phyloP scores from a whole-genome alignment of 2,113 vertebrate species.

The Alexandromys fortis region DNA sequence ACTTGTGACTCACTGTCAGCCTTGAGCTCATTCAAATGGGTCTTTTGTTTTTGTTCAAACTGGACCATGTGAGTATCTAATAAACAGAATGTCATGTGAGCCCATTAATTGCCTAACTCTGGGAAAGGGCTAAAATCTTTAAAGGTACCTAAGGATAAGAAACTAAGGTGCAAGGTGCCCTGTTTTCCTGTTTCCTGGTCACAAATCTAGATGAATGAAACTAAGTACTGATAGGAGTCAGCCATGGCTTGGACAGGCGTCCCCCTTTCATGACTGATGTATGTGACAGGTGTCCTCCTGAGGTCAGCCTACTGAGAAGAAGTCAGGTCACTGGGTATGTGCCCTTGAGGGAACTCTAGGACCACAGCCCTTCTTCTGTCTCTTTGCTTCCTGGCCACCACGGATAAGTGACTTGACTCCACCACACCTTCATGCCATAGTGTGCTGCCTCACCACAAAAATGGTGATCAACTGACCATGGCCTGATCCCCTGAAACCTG shows the following conservation, averaged over 20 bases:
- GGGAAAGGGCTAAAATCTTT: not conserved
- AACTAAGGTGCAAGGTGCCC: not conserved
- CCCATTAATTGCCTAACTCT: slow-evolving; percentile 27
- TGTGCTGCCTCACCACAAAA: not conserved
- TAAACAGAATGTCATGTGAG: slow-evolving; percentile 63
- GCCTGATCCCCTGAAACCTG: not conserved
- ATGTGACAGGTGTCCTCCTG: not conserved
- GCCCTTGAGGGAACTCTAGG: not conserved
- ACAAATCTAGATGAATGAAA: not conserved
- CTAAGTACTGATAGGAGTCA: not conserved
- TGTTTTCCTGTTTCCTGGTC: not conserved
- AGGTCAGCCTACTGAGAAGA: not conserved
- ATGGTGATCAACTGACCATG: not conserved
- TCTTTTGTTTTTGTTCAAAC: slow-evolving; percentile 49
- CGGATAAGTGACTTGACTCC: not conserved
- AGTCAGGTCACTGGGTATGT: not conserved
- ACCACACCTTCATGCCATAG: not conserved
- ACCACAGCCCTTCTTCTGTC: not conserved
- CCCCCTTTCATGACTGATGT: not conserved
- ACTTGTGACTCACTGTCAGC: slow-evolving; percentile 62
- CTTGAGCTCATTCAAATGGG: slow-evolving; percentile 49
- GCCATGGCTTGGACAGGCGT: not conserved
- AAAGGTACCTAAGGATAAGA: slow-evolving; percentile 14
- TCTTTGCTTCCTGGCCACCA: not conserved
- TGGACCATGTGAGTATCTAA: slow-evolving; percentile 15